Evolutionary conservation across 1,140 invertebrate genomes (phyloP), one percentile per base, ranked within the genome.

Genomic region (Zaprionus camerounensis): DNA sequence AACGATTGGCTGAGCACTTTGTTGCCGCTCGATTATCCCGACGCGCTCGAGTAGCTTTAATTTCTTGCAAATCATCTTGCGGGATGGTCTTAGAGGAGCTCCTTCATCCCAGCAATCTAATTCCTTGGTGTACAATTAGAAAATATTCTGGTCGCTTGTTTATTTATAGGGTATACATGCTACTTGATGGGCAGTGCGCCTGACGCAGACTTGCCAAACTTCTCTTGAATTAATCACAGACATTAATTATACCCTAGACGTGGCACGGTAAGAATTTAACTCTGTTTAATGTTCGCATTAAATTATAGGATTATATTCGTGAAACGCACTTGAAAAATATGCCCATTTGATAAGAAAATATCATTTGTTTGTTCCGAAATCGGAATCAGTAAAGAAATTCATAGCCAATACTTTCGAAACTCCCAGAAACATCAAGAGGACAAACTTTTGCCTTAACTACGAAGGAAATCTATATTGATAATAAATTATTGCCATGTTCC

Each of bases 41-140:
- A 56, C 17, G 56, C 67, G 75, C 77, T 68, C 59, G 53, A 77
- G 66, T 69, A 78, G 66, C 62, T 83, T 83, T 84, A 74, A 75
- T 71, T 90, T 72, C 53, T 81, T 76, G 61, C 65, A 81, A 83
- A 81, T 84, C 62, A 83, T 87, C 83, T 46, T 17, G 41, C 38
- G 17, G 38, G 13, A 5, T 38, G 36, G 36, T 38, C 36, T 1
- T 4, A n/a, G 41, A 17, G 41, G 41, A 7, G 31, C 31, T 17
- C n/a, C 41, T n/a, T 15, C 15, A 72, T 56, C 63, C 68, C 22
- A 41, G 17, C 49, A 3, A 26, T 75, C 41, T 41, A 41, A 74
- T 64, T 87, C 80, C 77, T 81, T 72, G 55, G 71, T 53, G 84
- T 26, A 68, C 84, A 87, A 87, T 83, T 83, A 87, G 74, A 76